Evolutionary conservation across 2,113 vertebrate species (phyloP), one percentile per base, ranked within the genome.

Genomic region (Castor canadensis): DNA sequence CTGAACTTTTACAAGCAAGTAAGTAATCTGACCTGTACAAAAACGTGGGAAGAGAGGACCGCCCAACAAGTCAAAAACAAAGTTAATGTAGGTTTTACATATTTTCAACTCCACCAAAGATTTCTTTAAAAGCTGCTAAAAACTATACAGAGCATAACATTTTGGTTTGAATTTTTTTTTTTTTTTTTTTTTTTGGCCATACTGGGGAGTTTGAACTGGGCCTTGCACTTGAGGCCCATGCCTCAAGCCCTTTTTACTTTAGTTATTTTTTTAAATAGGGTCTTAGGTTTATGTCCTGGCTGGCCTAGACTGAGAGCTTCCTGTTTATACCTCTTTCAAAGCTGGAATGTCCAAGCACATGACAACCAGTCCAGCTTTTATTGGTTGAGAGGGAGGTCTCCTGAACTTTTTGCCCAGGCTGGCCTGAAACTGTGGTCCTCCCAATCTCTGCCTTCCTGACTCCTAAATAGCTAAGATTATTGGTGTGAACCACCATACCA

Each of bases 1-100:
- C 12, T 82, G 40, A 85, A 84, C 45, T 91, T 93, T 87, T 49
- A 84, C 13, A 80, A 83, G 58, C 56, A 91, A 95, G 62, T 84
- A 77, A 94, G 45, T 38, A 38, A 76, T 71, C 54, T 91, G n/a
- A 38, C 67, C n/a, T 66, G 90, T 43, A 30, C 30, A 90, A 81
- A 75, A 54, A 56, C 6, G 64, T 92, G 40, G 3, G 45, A 89
- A 58, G 26, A 89, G 86, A 92, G 62, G 40, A 95, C n/a, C 15
- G 45, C 26, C 71, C 58, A 80, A 92, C 89, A 58, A 17, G 16
- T 85, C 22, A 94, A 90, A 60, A 90, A 72, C 35, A 80, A 92
- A 83, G 72, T 75, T 62, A 80, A 90, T 54, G 35, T 40, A 92
- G 71, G 26, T 79, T 88, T 94, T 81, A 47, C 22, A 66, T 86